Base-by-base conservation (phyloP, 2,797 vertebrate genomes). In the Scolopax rusticola region DNA sequence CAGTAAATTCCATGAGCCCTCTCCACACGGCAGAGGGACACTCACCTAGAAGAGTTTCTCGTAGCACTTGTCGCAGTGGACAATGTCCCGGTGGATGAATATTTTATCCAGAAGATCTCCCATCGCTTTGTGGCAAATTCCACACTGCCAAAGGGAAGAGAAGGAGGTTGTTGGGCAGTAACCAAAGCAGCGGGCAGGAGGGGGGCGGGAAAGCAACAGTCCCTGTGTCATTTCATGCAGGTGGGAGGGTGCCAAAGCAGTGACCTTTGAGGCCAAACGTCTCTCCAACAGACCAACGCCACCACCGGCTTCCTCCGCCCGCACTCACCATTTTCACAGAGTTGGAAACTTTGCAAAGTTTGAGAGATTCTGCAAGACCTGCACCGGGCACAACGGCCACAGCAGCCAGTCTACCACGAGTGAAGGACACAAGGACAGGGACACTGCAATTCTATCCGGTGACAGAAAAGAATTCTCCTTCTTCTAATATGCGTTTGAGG, bases 41-140 rank as follows among this genome's bases (percentile, higher is more conserved):
- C 98, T 95, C 97, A 98, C 97, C 98, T 99, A 99, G 89, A 98
- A 98, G 89, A 98, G 96, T 28, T 98, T 98, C 94, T 98, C 96
- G n/a, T 99, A 99, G 98, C 99, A 99, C 95, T 95, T 98, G 91
- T 99, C 99, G 15, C 99, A 99, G 97, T 99, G 99, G 95, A 99
- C 98, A 20, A 98, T 98, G 79, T 99, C 98, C 6, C 93, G 95
- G 43, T 99, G 99, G 92, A 99, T 97, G 98, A 99, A 99, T 98
- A 99, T 99, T 84, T 97, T 98, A 96, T 98, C 95, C 84, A 99
- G 96, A n/a, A 99, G 98, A 84, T 99, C 98, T 90, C 99, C 99
- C 99, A 99, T 99, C 0, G 98, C 98, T 91, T 98, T 99, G 87
- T 97, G 95, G 90, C 99, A 99, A 91, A 98, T 97, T 1, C 97